Evolutionary conservation across 2,113 vertebrate species (phyloP), one percentile per base, ranked within the genome.

Genomic region (Antigone vipio): DNA sequence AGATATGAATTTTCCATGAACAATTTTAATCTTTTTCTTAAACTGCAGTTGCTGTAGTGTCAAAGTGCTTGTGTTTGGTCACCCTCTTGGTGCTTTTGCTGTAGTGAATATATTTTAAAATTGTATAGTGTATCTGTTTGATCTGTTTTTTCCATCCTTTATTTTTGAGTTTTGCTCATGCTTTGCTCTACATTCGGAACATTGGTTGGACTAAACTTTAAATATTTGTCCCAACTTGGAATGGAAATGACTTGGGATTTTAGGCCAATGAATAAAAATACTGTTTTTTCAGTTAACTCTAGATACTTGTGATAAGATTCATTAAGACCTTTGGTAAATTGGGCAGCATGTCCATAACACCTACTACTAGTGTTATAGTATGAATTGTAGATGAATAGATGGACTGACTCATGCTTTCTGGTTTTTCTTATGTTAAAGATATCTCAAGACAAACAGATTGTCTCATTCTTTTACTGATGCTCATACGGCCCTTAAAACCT

Each of bases 1-100:
- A 92, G 69, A 95, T 87, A 66, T 92, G 95, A 72, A 75, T 93
- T 95, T 96, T 95, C 77, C 81, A 2, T 40, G 44, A 59, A 49
- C 42, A 45, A 34, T 59, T 97, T 75, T 15, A 75, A 81, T 55
- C 13, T 90, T 67, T 38, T 59, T 40, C 27, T 73, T 50, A 75
- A 91, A 53, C 29, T 34, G 12, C 44, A 6, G 47, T 88, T 71
- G 38, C 50, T 93, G 47, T 19, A 30, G 53, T 64, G 56, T 67
- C 34, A 8, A 44, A 74, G 60, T 26, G 44, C 20, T 80, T 84
- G 59, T 87, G 40, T 40, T 75, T 23, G 49, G 35, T 95, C 91
- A 92, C 77, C 16, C 40, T 68, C 52, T 15, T 7, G 7, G 42
- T 73, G 34, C 69, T 83, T 62, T 35, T 76, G 17, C 22, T 53